These are phyloP conservation scores for Porites lobata DNA, from an alignment of 92 coral and sea anemone genomes.

Conservation along the genomic window DNA sequence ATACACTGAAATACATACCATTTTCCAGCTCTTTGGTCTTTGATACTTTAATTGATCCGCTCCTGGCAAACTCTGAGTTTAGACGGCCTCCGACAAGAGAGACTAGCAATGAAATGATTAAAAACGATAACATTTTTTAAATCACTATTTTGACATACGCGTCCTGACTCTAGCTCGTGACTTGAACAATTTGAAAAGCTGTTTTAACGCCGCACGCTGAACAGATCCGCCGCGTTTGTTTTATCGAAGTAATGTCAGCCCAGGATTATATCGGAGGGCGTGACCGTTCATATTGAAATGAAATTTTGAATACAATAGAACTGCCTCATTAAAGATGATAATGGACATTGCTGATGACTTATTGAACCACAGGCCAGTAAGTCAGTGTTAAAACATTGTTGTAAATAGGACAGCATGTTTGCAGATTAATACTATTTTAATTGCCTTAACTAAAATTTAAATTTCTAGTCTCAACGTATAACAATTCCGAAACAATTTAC, in stretches of 20 bases:
- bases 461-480: background rate
- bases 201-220: background rate
- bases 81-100: background rate
- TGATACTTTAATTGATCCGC: background rate
- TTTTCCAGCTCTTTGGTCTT: background rate
- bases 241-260: background rate
- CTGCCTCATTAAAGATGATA: background rate
- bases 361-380: background rate
- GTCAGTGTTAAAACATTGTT: background rate
- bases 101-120: background rate
- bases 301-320: background rate
- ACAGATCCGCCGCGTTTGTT: background rate
- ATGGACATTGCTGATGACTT: slow-evolving; percentile 5
- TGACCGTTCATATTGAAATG: background rate
- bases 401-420: background rate
- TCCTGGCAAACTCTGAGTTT: background rate
- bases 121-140: background rate
- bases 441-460: too few species aligned
- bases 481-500: too few species aligned
- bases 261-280: background rate
- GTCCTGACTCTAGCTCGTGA: background rate
- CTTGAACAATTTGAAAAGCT: background rate
- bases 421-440: background rate
- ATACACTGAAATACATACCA: background rate
- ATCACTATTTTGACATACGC: background rate